Conservation (phyloP, 2,113 vertebrate genomes). For the Felis catus region DNA sequence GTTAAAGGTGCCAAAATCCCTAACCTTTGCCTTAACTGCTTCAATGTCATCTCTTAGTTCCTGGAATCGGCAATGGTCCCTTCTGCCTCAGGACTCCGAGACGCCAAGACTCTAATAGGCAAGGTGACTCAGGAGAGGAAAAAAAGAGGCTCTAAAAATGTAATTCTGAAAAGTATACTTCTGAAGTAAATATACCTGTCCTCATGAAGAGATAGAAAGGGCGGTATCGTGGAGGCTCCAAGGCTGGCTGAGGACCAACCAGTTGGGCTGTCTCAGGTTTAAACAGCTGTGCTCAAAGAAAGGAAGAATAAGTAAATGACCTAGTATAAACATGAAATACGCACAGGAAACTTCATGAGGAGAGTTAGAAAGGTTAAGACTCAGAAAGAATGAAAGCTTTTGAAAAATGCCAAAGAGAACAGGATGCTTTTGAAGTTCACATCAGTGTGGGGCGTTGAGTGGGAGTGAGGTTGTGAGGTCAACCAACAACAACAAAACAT, state of each 20-base stretch:
- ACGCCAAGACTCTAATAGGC: not conserved
- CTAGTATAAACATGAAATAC: not conserved
- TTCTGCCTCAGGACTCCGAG: not conserved
- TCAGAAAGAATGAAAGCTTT: not conserved
- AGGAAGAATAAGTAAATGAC: not conserved
- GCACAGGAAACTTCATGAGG: not conserved
- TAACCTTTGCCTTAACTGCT: not conserved
- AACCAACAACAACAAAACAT: not conserved
- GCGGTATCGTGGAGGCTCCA: not conserved
- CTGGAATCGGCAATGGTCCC: not conserved
- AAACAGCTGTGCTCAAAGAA: not conserved
- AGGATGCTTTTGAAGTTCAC: slow-evolving; percentile 16
- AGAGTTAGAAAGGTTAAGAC: not conserved
- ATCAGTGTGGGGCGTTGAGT: not conserved
- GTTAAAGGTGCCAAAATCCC: not conserved
- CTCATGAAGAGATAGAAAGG: not conserved
- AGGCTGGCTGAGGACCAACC: not conserved
- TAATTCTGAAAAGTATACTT: not conserved
- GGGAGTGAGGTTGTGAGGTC: not conserved
- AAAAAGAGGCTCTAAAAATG: not conserved
- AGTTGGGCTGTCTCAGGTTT: not conserved
- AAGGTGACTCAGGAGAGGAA: not conserved
- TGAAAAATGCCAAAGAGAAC: slow-evolving; percentile 12
- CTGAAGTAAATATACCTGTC: not conserved
- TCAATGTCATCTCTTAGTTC: not conserved